Evolutionary conservation across 2,888 invertebrate species (phyloP).

Genomic region (Drosophila neonasuta): DNA sequence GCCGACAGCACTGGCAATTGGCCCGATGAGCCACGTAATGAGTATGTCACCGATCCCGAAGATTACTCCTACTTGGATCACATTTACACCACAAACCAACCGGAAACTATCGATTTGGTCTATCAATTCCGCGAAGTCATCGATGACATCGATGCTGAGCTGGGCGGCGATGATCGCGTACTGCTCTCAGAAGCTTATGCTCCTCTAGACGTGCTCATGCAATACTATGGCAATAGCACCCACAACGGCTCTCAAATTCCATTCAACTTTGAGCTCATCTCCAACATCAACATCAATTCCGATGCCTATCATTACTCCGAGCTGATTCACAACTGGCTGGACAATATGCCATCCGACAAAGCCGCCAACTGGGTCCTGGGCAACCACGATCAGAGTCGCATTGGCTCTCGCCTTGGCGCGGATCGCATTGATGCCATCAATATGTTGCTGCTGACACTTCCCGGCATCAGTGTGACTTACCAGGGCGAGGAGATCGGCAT

Average conservation of each 20-base stretch:
- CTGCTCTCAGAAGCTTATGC: slow-evolving; percentile 86
- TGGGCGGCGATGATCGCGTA: slow-evolving; percentile 82
- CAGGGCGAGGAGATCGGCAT: slow-evolving; percentile 88
- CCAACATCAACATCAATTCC: slow-evolving; percentile 83
- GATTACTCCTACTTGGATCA: slow-evolving; percentile 84
- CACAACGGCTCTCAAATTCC: slow-evolving; percentile 85
- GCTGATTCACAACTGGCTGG: slow-evolving; percentile 84
- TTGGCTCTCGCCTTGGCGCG: slow-evolving; percentile 87
- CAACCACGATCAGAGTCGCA: slow-evolving; percentile 89
- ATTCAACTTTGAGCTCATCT: slow-evolving; percentile 86
- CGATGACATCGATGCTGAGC: slow-evolving; percentile 82
- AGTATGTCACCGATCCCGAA: slow-evolving; percentile 82
- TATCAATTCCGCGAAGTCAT: slow-evolving; percentile 84
- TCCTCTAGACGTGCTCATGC: slow-evolving; percentile 84
- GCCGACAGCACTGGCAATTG: slow-evolving; percentile 74
- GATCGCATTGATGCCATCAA: slow-evolving; percentile 89
- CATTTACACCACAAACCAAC: slow-evolving; percentile 85
- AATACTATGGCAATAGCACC: slow-evolving; percentile 84
- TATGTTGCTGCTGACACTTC: slow-evolving; percentile 90
- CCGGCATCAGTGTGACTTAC: slow-evolving; percentile 92
- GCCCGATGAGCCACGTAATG: slow-evolving; percentile 84
- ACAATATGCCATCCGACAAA: slow-evolving; percentile 84
- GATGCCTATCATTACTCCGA: slow-evolving; percentile 84
- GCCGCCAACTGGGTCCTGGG: slow-evolving; percentile 89
- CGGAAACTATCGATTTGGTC: slow-evolving; percentile 84